Conservation (phyloP, 92 coral and sea anemone genomes). For the Zoanthus gigantus region DNA sequence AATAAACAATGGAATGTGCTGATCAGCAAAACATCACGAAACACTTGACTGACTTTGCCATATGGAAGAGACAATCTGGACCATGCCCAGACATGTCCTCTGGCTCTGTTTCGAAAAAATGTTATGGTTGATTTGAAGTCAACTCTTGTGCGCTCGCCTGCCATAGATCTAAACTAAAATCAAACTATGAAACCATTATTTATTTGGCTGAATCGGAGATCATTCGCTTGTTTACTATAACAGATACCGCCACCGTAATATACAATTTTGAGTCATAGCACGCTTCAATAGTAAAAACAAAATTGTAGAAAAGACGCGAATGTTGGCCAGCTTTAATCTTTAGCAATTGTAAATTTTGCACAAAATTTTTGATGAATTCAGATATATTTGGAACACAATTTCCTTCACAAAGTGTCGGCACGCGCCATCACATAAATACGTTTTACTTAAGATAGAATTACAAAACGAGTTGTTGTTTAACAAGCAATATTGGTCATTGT, state of each 20-base stretch:
- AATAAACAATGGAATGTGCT: not conserved
- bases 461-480: conserved; percentile 13
- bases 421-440: conserved; percentile 19
- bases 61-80: not conserved
- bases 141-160: not conserved
- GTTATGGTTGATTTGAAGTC: not conserved
- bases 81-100: conserved; percentile 45
- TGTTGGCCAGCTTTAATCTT: not conserved
- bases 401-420: conserved; percentile 15
- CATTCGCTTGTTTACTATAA: conserved; percentile 9
- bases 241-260: conserved; percentile 7
- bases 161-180: not conserved
- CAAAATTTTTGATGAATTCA: not conserved
- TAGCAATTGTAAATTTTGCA: not conserved
- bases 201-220: not conserved
- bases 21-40: conserved; percentile 1
- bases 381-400: not conserved
- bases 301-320: too few species aligned
- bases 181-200: not conserved
- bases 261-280: not conserved
- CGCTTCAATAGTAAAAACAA: not conserved
- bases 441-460: not conserved
- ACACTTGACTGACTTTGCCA: conserved; percentile 24
- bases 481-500: conserved; percentile 22
- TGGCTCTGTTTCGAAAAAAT: not conserved